Base-by-base conservation (phyloP, 2,113 vertebrate genomes). In the Rhinolophus ferrumequinum region DNA sequence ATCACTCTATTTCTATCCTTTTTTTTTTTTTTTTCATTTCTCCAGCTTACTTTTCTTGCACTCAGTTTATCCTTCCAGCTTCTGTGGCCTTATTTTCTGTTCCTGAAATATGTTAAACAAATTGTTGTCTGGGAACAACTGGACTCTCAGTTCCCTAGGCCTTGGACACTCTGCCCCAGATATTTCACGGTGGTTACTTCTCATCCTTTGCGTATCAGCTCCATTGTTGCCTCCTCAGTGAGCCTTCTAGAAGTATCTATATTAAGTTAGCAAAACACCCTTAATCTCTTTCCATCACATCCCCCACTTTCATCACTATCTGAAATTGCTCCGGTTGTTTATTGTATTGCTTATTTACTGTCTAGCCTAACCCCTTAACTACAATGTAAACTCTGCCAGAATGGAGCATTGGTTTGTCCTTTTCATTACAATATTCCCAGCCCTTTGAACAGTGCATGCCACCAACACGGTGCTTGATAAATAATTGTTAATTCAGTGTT, bases 311-410 rank as follows among this genome's bases (percentile, higher is more conserved):
- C 33, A 13, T 5, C 13, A 0, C 70, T 26, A 4, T 54, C 50
- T 6, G 70, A 67, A 60, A 22, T 60, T 9, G 30, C 33, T 35
- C 54, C 22, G 38, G 3, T 73, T 13, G 44, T 30, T 30, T 28
- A 38, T n/a, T 12, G 4, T 16, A 33, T 18, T 52, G 33, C 41
- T 90, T n/a, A 66, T 41, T 56, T 24, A 41, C 28, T 18, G 33
- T 26, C 77, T 75, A 33, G 18, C 79, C 58, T 64, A n/a, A 30
- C 21, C 1, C 24, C 44, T 88, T 47, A 66, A 33, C 18, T n/a
- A 28, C 44, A 64, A 50, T 0, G 0, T 2, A 50, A 13, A n/a
- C 38, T 44, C 18, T 1, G 0, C 24, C 19, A 41, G 47, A 76
- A 52, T 4, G 18, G 33, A 2, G 5, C n/a, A 22, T 15, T 10